Conservation (phyloP, 2,888 invertebrate species). For the Agriotes lineatus region DNA sequence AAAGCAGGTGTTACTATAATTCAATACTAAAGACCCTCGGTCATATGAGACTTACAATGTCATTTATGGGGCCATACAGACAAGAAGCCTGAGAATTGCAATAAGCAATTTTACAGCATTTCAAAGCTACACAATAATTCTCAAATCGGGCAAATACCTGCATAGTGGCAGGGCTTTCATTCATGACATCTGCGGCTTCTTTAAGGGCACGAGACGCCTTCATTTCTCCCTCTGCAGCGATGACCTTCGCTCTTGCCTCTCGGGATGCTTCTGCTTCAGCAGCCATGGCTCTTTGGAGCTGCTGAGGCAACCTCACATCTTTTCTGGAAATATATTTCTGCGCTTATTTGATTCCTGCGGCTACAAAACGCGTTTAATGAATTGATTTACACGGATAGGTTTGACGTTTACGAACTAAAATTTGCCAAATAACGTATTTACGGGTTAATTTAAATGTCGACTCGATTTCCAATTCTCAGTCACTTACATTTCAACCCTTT, state of each 20-base stretch:
- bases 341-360: neutral
- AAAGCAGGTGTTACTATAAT: too few relatives aligned
- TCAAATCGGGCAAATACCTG: too few relatives aligned
- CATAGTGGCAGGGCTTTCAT: constrained; percentile 84
- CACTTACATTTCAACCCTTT: constrained; percentile 91
- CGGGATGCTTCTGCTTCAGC: constrained; percentile 86
- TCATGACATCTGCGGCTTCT: constrained; percentile 89
- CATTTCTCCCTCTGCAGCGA: constrained; percentile 89
- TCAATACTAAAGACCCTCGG: too few relatives aligned
- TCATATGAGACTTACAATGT: too few relatives aligned
- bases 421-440: too few relatives aligned
- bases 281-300: constrained; percentile 85
- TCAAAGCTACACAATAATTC: too few relatives aligned
- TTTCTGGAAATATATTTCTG: constrained; percentile 69
- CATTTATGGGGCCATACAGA: too few relatives aligned
- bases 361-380: neutral
- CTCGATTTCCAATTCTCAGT: neutral
- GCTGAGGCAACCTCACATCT: constrained; percentile 82
- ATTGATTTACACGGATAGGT: too few relatives aligned
- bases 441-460: neutral
- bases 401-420: too few relatives aligned
- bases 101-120: too few relatives aligned
- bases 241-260: constrained; percentile 84
- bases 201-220: constrained; percentile 86
- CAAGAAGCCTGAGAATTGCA: too few relatives aligned